Conservation (phyloP, 2,113 vertebrate species). For the Pungitius pungitius region DNA sequence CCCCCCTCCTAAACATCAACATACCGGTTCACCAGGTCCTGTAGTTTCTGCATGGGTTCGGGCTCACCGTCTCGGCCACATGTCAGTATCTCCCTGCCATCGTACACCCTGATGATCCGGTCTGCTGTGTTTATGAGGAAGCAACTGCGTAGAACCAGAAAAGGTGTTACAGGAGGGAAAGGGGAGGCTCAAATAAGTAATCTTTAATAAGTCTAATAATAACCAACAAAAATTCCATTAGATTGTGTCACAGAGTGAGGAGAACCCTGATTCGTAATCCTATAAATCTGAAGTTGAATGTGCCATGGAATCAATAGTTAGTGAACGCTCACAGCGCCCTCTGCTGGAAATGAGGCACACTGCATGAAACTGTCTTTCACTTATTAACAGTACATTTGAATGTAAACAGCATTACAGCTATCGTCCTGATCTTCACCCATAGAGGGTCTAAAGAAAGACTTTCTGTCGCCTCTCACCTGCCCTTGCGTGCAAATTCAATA, state of each 20-base stretch:
- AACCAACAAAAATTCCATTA: not conserved
- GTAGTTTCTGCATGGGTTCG: conserved; percentile 98
- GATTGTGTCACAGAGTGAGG: not conserved
- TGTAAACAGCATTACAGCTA: not conserved
- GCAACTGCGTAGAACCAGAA: conserved; percentile 81
- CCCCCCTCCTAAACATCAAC: not conserved
- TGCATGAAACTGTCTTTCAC: not conserved
- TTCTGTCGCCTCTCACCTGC: conserved; percentile 83
- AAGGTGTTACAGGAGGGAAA: not conserved
- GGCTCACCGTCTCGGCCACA: conserved; percentile 96
- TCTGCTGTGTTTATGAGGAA: conserved; percentile 99
- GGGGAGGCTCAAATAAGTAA: not conserved
- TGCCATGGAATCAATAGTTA: no score
- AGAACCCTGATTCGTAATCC: not conserved
- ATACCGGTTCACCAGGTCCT: conserved; percentile 97
- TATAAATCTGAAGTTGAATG: not conserved
- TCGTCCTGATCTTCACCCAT: not conserved
- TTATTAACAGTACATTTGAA: not conserved
- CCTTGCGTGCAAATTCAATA: conserved; percentile 97
- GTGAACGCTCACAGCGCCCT: not conserved
- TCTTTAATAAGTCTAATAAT: no score
- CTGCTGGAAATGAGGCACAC: not conserved
- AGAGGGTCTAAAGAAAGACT: not conserved
- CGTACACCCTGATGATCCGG: conserved; percentile 95
- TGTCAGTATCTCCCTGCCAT: conserved; percentile 96